Conservation (phyloP, 1,140 invertebrate genomes). For the Cardiocondyla obscurior region DNA sequence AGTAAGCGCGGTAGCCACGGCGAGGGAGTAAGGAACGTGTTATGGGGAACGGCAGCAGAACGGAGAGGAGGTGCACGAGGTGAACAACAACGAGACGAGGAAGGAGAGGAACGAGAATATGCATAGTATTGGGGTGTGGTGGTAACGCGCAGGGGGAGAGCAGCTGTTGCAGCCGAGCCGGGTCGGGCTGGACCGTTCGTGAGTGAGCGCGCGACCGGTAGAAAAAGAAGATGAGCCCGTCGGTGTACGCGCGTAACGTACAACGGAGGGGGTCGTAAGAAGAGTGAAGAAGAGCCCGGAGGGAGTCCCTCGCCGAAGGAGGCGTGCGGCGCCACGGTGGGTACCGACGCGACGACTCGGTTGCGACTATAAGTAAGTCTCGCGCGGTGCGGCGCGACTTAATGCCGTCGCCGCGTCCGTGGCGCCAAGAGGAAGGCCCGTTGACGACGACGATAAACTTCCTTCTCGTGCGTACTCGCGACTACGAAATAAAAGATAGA, state of each 20-base stretch:
- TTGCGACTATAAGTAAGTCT: slow-evolving; percentile 82
- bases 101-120: slow-evolving; percentile 5
- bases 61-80: slow-evolving; percentile 1
- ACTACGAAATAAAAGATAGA: slow-evolving; percentile 29
- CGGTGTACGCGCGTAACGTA: slow-evolving; percentile 63
- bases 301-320: slow-evolving; percentile 71
- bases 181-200: background rate
- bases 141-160: slow-evolving; percentile 14
- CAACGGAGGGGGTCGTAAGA: slow-evolving; percentile 62
- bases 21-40: slow-evolving; percentile 20
- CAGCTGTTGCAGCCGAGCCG: background rate
- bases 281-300: slow-evolving; percentile 49
- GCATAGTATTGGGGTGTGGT: slow-evolving; percentile 39
- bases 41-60: slow-evolving; percentile 1
- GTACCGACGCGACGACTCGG: slow-evolving; percentile 61
- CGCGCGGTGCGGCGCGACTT: slow-evolving; percentile 79
- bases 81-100: slow-evolving; percentile 20
- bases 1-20: slow-evolving; percentile 16
- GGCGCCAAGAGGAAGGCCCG: slow-evolving; percentile 81
- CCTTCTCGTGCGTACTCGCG: slow-evolving; percentile 59
- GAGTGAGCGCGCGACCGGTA: slow-evolving; percentile 22
- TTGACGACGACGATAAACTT: slow-evolving; percentile 72
- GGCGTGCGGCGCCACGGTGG: slow-evolving; percentile 76
- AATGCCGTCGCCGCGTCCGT: slow-evolving; percentile 82
- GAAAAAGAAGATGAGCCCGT: slow-evolving; percentile 51